Evolutionary conservation across 2,113 vertebrate genomes (phyloP), one percentile per base, ranked within the genome.

Genomic region (Neomonachus schauinslandi): DNA sequence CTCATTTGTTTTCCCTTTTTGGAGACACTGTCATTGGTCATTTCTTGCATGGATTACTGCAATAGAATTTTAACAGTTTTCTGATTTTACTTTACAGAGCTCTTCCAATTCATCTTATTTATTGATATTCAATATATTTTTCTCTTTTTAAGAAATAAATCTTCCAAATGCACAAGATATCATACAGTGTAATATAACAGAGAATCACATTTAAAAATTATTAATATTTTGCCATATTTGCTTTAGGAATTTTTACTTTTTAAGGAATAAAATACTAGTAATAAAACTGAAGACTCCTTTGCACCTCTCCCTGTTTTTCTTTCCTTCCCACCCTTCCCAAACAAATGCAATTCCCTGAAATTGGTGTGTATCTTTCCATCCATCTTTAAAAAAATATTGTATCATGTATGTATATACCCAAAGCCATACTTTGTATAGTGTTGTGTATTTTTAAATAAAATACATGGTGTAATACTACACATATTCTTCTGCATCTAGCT

Each of bases 91-190:
- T 91, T 89, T 14, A 36, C 31, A 80, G 42, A 76, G 12, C 10
- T 65, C 65, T 95, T 88, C 39, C 16, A 83, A 69, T 91, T 96
- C 36, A 92, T 94, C 57, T 72, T 83, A 80, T 71, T 89, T 72
- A 85, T 88, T 89, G n/a, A 69, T 57, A 26, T 59, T 42, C 63
- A 85, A 57, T 94, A 77, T 81, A 76, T 53, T 85, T 96, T 94
- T 63, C 18, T 61, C 46, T 94, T 71, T 94, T 76, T 76, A 82
- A 76, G 12, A 91, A 71, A 86, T n/a, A 26, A 61, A 96, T 91
- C 12, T 18, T 95, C 65, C 16, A 94, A 88, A 81, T 76, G 65
- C 14, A 63, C 3, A 65, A 15, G 16, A 57, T 84, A 71, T 65
- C 81, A 39, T 0, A 80, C 22, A 76, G 3, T 91, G 57, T 49